These are phyloP conservation scores for Amphiprion clarkii DNA, from an alignment of 2,797 vertebrate genomes.

Conservation along the genomic window DNA sequence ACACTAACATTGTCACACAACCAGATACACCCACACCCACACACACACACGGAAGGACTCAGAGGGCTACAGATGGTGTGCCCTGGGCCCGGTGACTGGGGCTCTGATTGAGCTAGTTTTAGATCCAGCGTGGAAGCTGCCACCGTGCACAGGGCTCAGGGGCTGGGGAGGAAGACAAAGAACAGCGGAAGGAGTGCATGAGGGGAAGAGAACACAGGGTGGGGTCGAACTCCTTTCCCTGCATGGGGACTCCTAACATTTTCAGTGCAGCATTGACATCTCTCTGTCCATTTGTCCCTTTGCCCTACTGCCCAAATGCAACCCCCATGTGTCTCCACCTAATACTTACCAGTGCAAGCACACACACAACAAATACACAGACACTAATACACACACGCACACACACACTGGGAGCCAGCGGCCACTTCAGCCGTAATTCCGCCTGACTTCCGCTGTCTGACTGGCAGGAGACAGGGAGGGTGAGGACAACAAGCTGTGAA, in stretches of 20 bases:
- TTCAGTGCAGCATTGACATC: conserved; percentile 76
- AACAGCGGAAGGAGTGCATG: conserved; percentile 66
- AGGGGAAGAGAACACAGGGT: conserved; percentile 47
- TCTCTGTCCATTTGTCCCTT: conserved; percentile 61
- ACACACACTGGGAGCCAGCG: conserved; percentile 70
- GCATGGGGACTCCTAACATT: conserved; percentile 66
- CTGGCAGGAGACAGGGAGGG: conserved; percentile 87
- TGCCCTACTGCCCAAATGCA: conserved; percentile 51
- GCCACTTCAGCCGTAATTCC: conserved; percentile 92
- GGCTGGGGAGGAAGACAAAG: conserved; percentile 73
- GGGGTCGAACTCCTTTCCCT: conserved; percentile 42
- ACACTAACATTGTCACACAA: conserved; percentile 53
- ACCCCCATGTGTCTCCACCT: conserved; percentile 35
- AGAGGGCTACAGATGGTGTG: conserved; percentile 81
- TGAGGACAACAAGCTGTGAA: conserved; percentile 96
- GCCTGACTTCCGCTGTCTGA: conserved; percentile 93
- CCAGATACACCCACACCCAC: conserved; percentile 11
- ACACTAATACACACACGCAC: conserved; percentile 33
- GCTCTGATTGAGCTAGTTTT: conserved; percentile 73
- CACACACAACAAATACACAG: conserved; percentile 45
- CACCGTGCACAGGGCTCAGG: conserved; percentile 59
- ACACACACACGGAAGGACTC: conserved; percentile 68
- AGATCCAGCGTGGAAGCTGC: conserved; percentile 73
- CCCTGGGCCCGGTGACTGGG: conserved; percentile 77
- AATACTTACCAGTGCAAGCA: conserved; percentile 38